phyloP scores from a whole-genome alignment of 2,888 invertebrate species.

The Papilio demoleus region DNA sequence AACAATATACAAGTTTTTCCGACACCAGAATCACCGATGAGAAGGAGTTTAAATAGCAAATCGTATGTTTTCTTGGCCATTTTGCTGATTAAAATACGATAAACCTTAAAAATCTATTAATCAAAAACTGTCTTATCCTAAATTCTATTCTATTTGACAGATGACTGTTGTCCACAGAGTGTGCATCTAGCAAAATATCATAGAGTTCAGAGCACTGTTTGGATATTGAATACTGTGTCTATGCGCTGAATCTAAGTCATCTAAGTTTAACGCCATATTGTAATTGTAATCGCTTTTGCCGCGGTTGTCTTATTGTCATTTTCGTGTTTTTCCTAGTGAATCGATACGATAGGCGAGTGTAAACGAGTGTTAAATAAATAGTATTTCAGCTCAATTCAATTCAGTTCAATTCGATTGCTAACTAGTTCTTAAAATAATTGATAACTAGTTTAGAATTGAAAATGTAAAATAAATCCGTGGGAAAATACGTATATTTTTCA shows the following conservation, averaged over 20 bases:
- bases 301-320: background rate
- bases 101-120: slow-evolving; percentile 41
- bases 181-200: background rate
- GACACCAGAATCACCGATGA: slow-evolving; percentile 97
- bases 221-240: background rate
- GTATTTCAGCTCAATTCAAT: background rate
- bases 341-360: background rate
- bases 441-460: background rate
- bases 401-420: background rate
- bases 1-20: slow-evolving; percentile 97
- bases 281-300: background rate
- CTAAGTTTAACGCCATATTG: slow-evolving; percentile 11
- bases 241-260: too few species aligned
- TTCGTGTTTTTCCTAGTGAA: background rate
- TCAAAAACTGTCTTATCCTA: slow-evolving; percentile 56
- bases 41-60: slow-evolving; percentile 94
- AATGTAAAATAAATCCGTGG: slow-evolving; percentile 11
- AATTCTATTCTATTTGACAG: slow-evolving; percentile 47
- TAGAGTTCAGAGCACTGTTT: background rate
- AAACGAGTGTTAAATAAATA: background rate
- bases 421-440: background rate
- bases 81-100: slow-evolving; percentile 58
- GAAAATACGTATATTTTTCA: background rate
- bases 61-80: slow-evolving; percentile 99
- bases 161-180: slow-evolving; percentile 10